Conservation (phyloP, 2,797 vertebrate species). For the Synanceia verrucosa region DNA sequence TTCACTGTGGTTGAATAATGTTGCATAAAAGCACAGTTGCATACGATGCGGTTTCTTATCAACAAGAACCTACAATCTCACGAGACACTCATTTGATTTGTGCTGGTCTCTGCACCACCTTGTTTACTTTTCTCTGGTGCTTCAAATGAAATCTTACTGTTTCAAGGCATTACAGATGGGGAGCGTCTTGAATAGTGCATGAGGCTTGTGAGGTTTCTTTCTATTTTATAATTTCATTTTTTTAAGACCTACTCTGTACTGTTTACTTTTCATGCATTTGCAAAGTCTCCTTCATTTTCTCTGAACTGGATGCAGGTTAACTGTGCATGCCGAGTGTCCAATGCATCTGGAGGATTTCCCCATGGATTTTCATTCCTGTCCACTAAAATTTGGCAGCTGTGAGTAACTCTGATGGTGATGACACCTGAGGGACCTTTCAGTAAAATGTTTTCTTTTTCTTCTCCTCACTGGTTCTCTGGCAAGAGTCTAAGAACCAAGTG, state of each 20-base stretch:
- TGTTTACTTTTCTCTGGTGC: slow-evolving; percentile 47
- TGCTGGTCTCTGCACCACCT: slow-evolving; percentile 28
- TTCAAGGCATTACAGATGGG: slow-evolving; percentile 62
- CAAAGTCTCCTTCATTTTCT: slow-evolving; percentile 61
- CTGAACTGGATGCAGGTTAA: slow-evolving; percentile 88
- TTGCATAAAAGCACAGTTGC: not conserved
- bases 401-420: slow-evolving; percentile 83
- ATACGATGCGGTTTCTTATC: slow-evolving; percentile 21
- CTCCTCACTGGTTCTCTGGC: slow-evolving; percentile 40
- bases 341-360: slow-evolving; percentile 99
- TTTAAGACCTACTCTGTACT: slow-evolving; percentile 50
- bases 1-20: slow-evolving; percentile 5
- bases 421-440: slow-evolving; percentile 44
- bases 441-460: slow-evolving; percentile 33
- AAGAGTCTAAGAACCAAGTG: slow-evolving; percentile 30
- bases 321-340: slow-evolving; percentile 98
- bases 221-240: not conserved
- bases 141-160: slow-evolving; percentile 32
- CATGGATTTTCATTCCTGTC: slow-evolving; percentile 99
- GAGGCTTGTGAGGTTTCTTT: slow-evolving; percentile 28
- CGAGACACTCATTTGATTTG: slow-evolving; percentile 12
- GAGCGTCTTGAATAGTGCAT: slow-evolving; percentile 58
- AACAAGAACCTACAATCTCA: slow-evolving; percentile 4
- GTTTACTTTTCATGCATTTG: slow-evolving; percentile 65
- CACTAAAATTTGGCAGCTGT: slow-evolving; percentile 99